Conservation (phyloP, 2,888 invertebrate genomes). For the Argyresthia goedartella region DNA sequence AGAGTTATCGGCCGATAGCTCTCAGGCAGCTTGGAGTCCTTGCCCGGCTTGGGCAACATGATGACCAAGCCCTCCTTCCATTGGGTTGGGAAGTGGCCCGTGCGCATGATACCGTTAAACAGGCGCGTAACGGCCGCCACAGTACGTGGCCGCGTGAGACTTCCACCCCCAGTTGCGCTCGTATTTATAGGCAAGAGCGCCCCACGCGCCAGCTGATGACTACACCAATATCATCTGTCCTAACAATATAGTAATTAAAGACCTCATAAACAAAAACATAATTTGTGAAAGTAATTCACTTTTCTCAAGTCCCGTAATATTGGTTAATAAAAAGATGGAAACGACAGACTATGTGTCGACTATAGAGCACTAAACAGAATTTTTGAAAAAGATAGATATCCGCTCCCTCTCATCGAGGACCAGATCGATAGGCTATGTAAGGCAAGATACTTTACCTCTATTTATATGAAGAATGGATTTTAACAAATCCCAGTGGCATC, state of each 20-base stretch:
- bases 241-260: neutral
- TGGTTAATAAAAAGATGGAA: neutral
- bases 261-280: neutral
- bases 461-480: neutral
- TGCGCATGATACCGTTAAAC: too few species aligned
- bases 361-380: neutral
- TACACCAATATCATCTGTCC: too few species aligned
- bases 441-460: neutral
- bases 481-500: neutral
- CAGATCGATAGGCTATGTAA: neutral
- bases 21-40: too few species aligned
- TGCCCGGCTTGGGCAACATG: too few species aligned
- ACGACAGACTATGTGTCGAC: neutral
- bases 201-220: too few species aligned
- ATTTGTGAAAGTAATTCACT: neutral
- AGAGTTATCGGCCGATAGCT: too few species aligned
- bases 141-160: too few species aligned
- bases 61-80: too few species aligned
- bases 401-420: neutral
- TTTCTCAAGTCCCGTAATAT: neutral
- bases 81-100: too few species aligned
- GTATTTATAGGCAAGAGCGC: too few species aligned
- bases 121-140: too few species aligned
- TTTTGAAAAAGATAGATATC: conserved; percentile 2
- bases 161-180: too few species aligned